A percentile compares a stretch with the other conserved stretches of the same genome.
Evolutionary conservation across 2,113 vertebrate genomes (phyloP).

Genomic region (Halcyon malimbica): DNA sequence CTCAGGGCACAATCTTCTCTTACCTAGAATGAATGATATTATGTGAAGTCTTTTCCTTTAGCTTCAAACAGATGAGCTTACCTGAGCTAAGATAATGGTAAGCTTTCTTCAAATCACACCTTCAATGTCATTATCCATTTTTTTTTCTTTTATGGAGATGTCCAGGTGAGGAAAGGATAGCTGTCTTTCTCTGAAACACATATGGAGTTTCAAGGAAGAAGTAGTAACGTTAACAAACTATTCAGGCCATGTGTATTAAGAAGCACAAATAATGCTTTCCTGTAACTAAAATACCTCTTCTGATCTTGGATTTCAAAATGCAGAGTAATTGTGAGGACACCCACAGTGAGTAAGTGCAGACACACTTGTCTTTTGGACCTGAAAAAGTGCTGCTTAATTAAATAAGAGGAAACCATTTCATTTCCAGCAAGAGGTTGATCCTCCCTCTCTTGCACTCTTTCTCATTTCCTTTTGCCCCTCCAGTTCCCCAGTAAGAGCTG

Average conservation of each 20-base stretch:
- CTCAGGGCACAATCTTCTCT: not conserved
- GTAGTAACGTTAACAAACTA: not conserved
- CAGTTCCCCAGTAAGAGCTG: not conserved
- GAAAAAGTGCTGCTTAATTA: constrained; percentile 8
- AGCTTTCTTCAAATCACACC: not conserved
- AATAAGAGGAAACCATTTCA: not conserved
- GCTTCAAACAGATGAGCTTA: not conserved
- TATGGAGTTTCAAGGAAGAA: not conserved
- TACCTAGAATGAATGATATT: not conserved
- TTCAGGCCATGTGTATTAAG: not conserved
- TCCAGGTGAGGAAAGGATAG: not conserved
- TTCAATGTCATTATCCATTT: not conserved
- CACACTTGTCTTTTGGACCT: not conserved
- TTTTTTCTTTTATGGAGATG: not conserved
- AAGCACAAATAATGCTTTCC: not conserved
- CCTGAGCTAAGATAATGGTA: not conserved
- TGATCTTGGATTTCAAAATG: not conserved
- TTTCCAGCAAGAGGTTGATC: not conserved
- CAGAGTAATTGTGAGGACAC: rapidly evolving
- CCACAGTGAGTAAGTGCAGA: not conserved
- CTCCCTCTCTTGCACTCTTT: not conserved
- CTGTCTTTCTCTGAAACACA: not conserved
- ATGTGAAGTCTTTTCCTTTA: not conserved
- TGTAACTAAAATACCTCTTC: not conserved
- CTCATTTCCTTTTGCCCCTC: not conserved